A percentile compares a stretch with the other conserved stretches of the same genome.
Evolutionary conservation across 2,113 vertebrate genomes (phyloP).

Genomic region (Prinia subflava): DNA sequence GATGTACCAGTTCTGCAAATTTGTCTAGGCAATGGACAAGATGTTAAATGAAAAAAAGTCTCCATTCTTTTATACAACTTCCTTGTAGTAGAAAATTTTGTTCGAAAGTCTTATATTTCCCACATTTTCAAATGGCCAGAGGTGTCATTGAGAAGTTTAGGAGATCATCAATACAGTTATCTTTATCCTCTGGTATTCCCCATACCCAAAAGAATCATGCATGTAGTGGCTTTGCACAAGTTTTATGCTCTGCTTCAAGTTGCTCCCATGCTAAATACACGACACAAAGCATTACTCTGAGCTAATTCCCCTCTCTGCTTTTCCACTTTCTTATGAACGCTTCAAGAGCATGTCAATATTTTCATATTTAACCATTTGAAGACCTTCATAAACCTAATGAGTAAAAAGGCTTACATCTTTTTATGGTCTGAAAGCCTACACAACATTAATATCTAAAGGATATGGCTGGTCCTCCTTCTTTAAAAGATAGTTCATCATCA

Average conservation of each 20-base stretch:
- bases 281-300: background rate
- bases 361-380: background rate
- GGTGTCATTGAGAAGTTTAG: background rate
- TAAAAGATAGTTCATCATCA: background rate
- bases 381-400: background rate
- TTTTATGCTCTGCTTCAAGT: background rate
- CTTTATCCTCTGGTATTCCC: background rate
- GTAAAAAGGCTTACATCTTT: background rate
- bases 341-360: background rate
- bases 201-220: background rate
- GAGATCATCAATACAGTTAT: background rate
- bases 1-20: background rate
- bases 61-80: background rate
- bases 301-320: background rate
- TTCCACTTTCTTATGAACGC: background rate
- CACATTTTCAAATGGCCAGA: background rate
- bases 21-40: background rate
- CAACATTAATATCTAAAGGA: background rate
- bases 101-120: background rate
- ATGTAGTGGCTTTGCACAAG: background rate
- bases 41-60: background rate
- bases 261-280: background rate
- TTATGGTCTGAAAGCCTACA: background rate
- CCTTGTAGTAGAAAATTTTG: background rate
- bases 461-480: background rate